These are phyloP conservation scores for Fukomys damarensis DNA, from an alignment of 2,113 vertebrate genomes.

Conservation along the genomic window DNA sequence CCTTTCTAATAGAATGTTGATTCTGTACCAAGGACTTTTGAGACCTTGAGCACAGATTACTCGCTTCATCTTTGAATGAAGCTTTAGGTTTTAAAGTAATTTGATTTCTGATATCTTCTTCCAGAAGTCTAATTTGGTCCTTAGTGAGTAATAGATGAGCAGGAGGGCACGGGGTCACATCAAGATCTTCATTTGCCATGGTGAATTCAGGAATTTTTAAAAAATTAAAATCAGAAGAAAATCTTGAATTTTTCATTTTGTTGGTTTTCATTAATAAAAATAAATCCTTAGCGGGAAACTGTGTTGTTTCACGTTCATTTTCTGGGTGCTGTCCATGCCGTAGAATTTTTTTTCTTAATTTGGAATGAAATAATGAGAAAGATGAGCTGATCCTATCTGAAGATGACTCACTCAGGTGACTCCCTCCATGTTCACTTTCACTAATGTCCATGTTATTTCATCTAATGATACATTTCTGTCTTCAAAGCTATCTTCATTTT, in stretches of 20 bases:
- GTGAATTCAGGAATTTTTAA: neutral
- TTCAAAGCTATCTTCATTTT: conserved; percentile 37
- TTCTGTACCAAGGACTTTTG: neutral
- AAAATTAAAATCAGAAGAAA: conserved; percentile 56
- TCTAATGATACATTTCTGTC: neutral
- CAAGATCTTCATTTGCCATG: conserved; percentile 4
- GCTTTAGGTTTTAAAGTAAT: conserved; percentile 47
- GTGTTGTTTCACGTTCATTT: conserved; percentile 12
- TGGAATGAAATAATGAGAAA: conserved; percentile 40
- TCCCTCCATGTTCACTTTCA: neutral
- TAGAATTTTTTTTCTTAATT: conserved; percentile 45
- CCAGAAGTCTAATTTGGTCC: conserved; percentile 66
- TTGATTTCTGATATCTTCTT: conserved; percentile 69
- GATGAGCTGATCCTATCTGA: neutral
- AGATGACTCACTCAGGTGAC: neutral
- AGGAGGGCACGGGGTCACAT: conserved; percentile 48
- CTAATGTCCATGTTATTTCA: neutral
- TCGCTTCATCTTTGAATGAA: neutral
- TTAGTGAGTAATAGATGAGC: conserved; percentile 65
- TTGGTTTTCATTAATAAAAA: conserved; percentile 73
- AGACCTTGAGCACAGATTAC: neutral
- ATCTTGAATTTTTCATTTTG: neutral
- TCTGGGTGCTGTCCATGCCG: neutral
- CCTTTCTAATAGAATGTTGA: neutral
- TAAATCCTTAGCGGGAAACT: conserved; percentile 51